phyloP scores from a whole-genome alignment of 2,797 vertebrate species.

The Pseudotriccus pelzelni region DNA sequence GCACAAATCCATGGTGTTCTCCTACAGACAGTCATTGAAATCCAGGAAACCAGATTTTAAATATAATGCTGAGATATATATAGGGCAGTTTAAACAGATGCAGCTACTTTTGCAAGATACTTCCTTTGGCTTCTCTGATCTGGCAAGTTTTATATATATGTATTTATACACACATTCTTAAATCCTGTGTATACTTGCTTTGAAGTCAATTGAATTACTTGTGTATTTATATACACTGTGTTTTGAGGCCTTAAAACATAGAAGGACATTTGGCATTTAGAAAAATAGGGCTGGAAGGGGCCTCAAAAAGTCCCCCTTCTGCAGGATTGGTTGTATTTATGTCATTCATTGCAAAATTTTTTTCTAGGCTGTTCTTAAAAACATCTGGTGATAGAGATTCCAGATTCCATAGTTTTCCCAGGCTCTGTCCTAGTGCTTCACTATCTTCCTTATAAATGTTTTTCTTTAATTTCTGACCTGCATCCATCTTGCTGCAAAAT shows the following conservation, averaged over 20 bases:
- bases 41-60: constrained; percentile 52
- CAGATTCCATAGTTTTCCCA: constrained; percentile 2
- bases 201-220: constrained; percentile 43
- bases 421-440: neutral
- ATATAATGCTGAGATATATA: neutral
- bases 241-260: neutral
- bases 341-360: neutral
- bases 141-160: neutral
- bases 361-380: neutral
- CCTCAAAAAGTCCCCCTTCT: neutral
- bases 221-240: neutral
- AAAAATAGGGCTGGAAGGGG: neutral
- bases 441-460: constrained; percentile 5
- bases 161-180: neutral
- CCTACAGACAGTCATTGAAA: neutral
- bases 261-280: neutral
- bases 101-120: neutral
- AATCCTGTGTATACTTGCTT: neutral
- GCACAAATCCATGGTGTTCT: neutral
- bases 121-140: neutral
- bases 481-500: constrained; percentile 2
- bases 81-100: constrained; percentile 30
- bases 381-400: neutral
- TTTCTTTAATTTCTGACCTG: neutral
- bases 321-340: neutral